These are phyloP conservation scores for Coenobita brevimanus DNA, from an alignment of 1,140 invertebrate genomes.

Conservation along the genomic window DNA sequence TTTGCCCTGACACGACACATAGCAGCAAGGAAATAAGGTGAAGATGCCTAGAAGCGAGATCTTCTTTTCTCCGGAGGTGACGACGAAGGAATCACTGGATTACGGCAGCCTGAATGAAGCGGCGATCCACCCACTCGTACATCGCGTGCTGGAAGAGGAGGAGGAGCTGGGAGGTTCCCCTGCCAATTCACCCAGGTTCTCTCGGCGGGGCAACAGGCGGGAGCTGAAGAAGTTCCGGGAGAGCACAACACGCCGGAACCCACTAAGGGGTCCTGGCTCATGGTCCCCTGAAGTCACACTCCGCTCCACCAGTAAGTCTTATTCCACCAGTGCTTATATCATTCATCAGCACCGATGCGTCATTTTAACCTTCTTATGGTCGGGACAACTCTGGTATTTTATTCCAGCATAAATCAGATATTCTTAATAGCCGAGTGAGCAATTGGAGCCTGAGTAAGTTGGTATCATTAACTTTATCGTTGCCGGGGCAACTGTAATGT, in stretches of 20 bases:
- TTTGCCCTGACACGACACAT: too few species aligned
- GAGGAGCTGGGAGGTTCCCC: constrained; percentile 49
- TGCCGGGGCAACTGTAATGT: too few species aligned
- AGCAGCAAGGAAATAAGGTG: too few species aligned
- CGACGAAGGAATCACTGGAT: not conserved
- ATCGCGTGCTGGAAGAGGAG: constrained; percentile 50
- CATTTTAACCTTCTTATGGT: too few species aligned
- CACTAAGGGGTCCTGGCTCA: constrained; percentile 44
- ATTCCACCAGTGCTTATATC: too few species aligned
- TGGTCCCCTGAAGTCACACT: constrained; percentile 63
- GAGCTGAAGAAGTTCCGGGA: constrained; percentile 66
- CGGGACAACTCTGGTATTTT: too few species aligned
- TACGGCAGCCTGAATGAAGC: constrained; percentile 21
- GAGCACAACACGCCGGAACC: constrained; percentile 39
- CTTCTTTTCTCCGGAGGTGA: constrained; percentile 13
- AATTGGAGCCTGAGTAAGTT: too few species aligned
- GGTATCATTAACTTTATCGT: too few species aligned
- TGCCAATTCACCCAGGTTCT: constrained; percentile 61
- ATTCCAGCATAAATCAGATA: too few species aligned
- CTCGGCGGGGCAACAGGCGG: constrained; percentile 57
- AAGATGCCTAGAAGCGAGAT: constrained; percentile 46
- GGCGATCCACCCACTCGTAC: constrained; percentile 33
- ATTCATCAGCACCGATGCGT: too few species aligned
- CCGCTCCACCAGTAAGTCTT: not conserved
- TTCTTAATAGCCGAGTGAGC: too few species aligned